Percentiles rank a stretch among this genome's conserved stretches.
Evolutionary conservation across 2,888 invertebrate species (phyloP).

Genomic region (Aromia moschata): DNA sequence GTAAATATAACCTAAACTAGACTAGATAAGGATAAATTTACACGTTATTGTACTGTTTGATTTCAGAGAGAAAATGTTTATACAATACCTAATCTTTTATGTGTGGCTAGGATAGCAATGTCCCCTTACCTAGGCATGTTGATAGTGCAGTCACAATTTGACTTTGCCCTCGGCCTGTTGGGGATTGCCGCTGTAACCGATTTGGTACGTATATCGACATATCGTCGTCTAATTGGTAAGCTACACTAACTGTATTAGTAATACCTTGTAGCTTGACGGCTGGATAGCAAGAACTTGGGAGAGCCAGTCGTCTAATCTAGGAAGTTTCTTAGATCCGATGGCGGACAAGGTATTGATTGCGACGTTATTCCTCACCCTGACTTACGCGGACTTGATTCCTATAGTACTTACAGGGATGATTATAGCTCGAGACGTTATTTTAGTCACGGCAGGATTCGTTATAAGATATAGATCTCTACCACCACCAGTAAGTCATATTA

Average conservation of each 20-base stretch:
- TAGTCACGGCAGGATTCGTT: constrained; percentile 87
- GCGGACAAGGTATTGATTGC: constrained; percentile 96
- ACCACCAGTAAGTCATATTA: constrained; percentile 84
- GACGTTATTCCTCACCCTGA: constrained; percentile 86
- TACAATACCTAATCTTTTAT: constrained; percentile 93
- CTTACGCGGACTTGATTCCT: constrained; percentile 87
- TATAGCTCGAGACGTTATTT: constrained; percentile 80
- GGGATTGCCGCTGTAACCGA: constrained; percentile 91
- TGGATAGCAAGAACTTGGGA: constrained; percentile 94
- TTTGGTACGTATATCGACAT: constrained; percentile 80
- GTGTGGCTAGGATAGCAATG: constrained; percentile 82
- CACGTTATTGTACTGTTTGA: constrained; percentile 25
- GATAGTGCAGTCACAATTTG: constrained; percentile 83
- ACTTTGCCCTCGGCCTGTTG: constrained; percentile 82
- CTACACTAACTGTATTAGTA: too few relatives aligned
- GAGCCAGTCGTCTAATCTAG: constrained; percentile 90
- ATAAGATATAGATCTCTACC: constrained; percentile 91
- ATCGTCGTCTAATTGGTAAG: too few relatives aligned
- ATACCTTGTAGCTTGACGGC: constrained; percentile 81
- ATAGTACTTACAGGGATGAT: constrained; percentile 82
- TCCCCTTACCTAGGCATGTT: constrained; percentile 92
- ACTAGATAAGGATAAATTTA: neutral
- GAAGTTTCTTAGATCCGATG: constrained; percentile 95
- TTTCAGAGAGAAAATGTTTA: constrained; percentile 84
- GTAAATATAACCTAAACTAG: constrained; percentile 57